Evolutionary conservation across 1,140 invertebrate species (phyloP).

Genomic region (Cryptotermes secundus): DNA sequence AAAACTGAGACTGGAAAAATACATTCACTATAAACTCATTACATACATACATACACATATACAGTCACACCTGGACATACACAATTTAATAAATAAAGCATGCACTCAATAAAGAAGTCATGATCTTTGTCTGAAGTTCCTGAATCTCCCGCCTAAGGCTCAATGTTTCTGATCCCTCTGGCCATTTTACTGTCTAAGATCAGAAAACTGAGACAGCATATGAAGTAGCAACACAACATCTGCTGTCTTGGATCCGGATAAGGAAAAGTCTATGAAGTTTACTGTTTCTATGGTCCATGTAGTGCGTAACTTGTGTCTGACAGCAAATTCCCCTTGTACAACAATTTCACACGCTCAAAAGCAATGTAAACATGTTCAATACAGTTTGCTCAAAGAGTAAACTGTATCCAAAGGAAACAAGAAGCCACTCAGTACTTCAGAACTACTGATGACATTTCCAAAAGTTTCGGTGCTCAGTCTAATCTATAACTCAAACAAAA

Average conservation of each 20-base stretch:
- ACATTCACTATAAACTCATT: neutral
- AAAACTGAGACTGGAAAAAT: neutral
- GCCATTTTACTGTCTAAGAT: neutral
- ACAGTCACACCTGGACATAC: neutral
- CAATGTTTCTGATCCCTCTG: neutral
- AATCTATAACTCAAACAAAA: neutral
- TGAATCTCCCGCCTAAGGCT: neutral
- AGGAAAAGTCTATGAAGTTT: no score
- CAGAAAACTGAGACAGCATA: neutral
- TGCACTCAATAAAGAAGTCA: neutral
- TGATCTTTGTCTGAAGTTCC: neutral
- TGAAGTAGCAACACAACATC: neutral
- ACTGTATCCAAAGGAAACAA: neutral
- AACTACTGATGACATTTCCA: neutral
- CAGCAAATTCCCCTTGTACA: neutral
- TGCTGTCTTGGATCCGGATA: neutral
- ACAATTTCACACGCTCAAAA: neutral
- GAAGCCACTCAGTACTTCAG: neutral
- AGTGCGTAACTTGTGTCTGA: neutral
- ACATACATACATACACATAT: neutral
- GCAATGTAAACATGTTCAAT: neutral
- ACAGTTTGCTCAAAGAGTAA: neutral
- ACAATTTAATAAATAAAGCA: slow-evolving; percentile 3
- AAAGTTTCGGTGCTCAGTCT: neutral
- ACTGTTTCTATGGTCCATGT: no score